Conservation (phyloP, 1,140 invertebrate genomes). For the Hypothenemus hampei region DNA sequence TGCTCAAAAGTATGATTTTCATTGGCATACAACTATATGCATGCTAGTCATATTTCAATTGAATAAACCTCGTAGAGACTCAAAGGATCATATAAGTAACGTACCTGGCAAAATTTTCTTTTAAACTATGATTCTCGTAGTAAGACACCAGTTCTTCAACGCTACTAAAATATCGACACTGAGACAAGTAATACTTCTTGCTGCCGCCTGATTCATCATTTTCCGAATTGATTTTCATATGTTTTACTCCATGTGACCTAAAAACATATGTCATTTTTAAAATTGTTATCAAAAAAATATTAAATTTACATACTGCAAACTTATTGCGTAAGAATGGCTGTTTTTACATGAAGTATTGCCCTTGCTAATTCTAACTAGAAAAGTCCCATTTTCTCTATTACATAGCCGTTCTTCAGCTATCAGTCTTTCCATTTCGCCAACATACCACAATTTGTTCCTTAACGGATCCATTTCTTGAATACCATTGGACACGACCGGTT, state of each 20-base stretch:
- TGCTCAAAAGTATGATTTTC: no score
- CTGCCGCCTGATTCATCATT: conserved; percentile 33
- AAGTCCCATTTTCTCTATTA: conserved; percentile 78
- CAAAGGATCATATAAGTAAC: no score
- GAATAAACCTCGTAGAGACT: no score
- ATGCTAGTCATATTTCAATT: no score
- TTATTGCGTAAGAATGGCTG: conserved; percentile 67
- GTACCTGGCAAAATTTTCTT: conserved; percentile 88
- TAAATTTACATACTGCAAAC: conserved; percentile 78
- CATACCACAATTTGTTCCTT: conserved; percentile 55
- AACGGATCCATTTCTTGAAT: conserved; percentile 28
- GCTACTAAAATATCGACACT: conserved; percentile 85
- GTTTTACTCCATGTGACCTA: conserved; percentile 78
- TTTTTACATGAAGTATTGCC: conserved; percentile 36
- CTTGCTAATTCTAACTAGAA: conserved; percentile 73
- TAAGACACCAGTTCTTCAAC: conserved; percentile 84
- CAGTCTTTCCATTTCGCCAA: conserved; percentile 83
- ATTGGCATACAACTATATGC: no score
- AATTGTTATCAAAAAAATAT: conserved; percentile 3
- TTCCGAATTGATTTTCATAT: conserved; percentile 80
- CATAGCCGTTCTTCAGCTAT: conserved; percentile 73
- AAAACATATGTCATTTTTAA: conserved; percentile 32
- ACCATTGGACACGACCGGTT: conserved; percentile 8
- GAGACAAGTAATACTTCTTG: conserved; percentile 74
- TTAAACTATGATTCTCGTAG: conserved; percentile 82